These are phyloP conservation scores for Hippocampus guttulatus DNA, from an alignment of 2,113 vertebrate genomes.

Conservation along the genomic window DNA sequence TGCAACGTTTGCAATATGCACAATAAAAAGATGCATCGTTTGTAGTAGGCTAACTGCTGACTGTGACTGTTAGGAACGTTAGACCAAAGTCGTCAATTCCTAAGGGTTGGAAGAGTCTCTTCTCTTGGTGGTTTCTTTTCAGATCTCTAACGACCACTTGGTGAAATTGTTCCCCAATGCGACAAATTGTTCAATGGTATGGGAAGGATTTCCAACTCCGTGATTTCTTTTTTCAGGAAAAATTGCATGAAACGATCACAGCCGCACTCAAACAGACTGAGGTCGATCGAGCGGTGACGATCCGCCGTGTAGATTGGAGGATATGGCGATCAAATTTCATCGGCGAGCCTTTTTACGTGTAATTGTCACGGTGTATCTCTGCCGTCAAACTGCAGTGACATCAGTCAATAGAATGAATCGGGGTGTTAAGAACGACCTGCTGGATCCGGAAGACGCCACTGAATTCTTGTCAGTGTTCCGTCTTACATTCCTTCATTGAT, in stretches of 20 bases:
- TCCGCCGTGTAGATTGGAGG: not conserved
- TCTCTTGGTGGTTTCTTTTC: no score
- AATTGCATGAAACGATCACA: not conserved
- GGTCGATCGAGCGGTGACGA: not conserved
- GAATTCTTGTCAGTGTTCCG: slow-evolving; percentile 7
- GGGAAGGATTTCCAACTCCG: no score
- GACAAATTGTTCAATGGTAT: not conserved
- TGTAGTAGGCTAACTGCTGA: slow-evolving; percentile 23
- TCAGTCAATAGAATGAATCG: not conserved
- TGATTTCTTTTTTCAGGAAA: no score
- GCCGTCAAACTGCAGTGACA: not conserved
- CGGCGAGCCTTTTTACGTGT: not conserved
- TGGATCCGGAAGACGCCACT: not conserved
- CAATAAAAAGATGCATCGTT: not conserved
- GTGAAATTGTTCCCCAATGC: not conserved
- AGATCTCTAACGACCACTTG: not conserved
- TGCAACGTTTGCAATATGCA: slow-evolving; percentile 18
- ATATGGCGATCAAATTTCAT: not conserved
- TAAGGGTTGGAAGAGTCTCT: no score
- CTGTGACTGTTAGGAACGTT: slow-evolving; percentile 15
- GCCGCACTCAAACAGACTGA: not conserved
- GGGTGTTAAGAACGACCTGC: not conserved
- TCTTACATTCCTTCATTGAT: slow-evolving; percentile 1
- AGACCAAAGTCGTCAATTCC: no score
- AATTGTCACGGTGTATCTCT: not conserved